Percentiles rank a stretch among this genome's conserved stretches.
Evolutionary conservation across 2,888 invertebrate genomes (phyloP).

Genomic region (Leistus spinibarbis): DNA sequence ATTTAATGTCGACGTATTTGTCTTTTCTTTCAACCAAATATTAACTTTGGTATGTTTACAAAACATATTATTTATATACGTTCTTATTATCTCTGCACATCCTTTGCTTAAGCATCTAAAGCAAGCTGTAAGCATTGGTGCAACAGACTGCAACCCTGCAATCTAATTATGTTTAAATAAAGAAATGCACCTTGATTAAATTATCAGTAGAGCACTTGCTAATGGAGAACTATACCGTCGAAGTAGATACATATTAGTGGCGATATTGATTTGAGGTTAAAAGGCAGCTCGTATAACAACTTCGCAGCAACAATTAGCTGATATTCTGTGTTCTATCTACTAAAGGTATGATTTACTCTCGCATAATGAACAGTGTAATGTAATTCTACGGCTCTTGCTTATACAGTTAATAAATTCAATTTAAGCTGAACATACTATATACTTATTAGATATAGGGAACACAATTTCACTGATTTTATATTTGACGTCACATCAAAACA

Average conservation of each 20-base stretch:
- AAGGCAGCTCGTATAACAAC: not conserved
- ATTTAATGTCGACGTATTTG: not conserved
- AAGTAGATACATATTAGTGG: not conserved
- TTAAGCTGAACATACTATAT: too few relatives aligned
- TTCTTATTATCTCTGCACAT: not conserved
- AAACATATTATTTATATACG: not conserved
- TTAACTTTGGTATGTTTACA: not conserved
- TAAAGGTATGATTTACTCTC: not conserved
- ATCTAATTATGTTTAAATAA: not conserved
- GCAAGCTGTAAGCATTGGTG: not conserved
- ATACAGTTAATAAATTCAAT: conserved; percentile 1
- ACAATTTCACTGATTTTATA: too few relatives aligned
- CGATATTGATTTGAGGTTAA: not conserved
- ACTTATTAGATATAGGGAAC: too few relatives aligned
- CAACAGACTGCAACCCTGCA: not conserved
- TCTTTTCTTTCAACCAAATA: not conserved
- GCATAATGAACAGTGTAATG: not conserved
- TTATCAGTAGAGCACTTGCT: too few relatives aligned
- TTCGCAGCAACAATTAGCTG: not conserved
- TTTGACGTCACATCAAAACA: too few relatives aligned
- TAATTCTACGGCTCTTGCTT: not conserved
- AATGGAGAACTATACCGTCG: too few relatives aligned
- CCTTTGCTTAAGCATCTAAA: too few relatives aligned
- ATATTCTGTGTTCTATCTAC: not conserved
- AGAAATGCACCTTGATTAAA: too few relatives aligned